Conservation (phyloP, 1,140 invertebrate genomes). For the Eumeta japonica region DNA sequence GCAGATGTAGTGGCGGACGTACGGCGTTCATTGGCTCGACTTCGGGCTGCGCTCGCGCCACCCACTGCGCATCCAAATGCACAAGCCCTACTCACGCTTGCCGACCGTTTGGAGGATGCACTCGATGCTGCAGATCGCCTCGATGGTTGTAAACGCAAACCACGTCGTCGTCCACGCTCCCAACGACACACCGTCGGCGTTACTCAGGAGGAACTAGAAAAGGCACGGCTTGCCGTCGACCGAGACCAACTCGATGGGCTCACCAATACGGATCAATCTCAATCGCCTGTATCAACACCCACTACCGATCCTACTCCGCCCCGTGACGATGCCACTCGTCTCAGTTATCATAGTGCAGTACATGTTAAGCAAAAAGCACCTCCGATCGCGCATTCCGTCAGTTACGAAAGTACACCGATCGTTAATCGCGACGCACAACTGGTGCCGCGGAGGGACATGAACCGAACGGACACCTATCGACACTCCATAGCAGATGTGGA, state of each 20-base stretch:
- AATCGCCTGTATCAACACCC: conserved; percentile 12
- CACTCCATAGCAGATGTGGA: conserved; percentile 37
- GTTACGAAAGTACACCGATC: conserved; percentile 24
- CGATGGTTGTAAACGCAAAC: conserved; percentile 27
- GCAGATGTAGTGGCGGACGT: conserved; percentile 73
- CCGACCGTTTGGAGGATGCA: conserved; percentile 72
- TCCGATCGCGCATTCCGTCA: conserved; percentile 30
- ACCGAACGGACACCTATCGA: conserved; percentile 33
- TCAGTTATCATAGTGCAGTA: conserved; percentile 32
- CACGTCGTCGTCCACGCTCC: conserved; percentile 48
- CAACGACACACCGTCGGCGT: conserved; percentile 79
- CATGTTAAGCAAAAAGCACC: conserved; percentile 25
- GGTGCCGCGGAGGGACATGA: conserved; percentile 20
- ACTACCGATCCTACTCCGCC: conserved; percentile 10
- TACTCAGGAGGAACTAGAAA: conserved; percentile 72
- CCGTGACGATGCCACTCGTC: conserved; percentile 10
- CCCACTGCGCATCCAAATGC: conserved; percentile 56
- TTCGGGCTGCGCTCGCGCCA: conserved; percentile 69
- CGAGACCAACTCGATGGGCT: conserved; percentile 56
- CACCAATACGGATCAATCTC: conserved; percentile 9
- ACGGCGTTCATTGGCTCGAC: conserved; percentile 69
- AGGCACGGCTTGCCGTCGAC: conserved; percentile 71
- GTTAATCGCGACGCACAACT: conserved; percentile 23
- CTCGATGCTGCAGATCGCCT: conserved; percentile 53
- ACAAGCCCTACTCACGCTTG: conserved; percentile 70